Evolutionary conservation across 2,888 invertebrate genomes (phyloP).

Genomic region (Prosapia bicincta): DNA sequence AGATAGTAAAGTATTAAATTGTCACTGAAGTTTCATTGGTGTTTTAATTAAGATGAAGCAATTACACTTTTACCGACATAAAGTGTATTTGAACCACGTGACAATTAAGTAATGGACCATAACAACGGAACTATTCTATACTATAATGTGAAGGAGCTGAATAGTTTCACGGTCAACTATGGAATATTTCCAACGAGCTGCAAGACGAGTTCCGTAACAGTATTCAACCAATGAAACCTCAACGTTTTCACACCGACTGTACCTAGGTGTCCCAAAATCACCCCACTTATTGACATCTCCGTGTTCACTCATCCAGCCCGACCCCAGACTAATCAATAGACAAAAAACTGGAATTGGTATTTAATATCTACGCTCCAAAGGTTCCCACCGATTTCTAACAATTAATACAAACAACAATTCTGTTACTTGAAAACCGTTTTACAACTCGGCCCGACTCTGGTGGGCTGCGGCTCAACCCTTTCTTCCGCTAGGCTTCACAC

Average conservation of each 20-base stretch:
- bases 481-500: background rate
- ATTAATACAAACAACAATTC: constrained; percentile 20
- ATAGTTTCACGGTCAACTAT: too few species aligned
- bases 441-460: background rate
- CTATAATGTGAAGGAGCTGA: too few species aligned
- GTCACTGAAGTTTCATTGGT: too few species aligned
- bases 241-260: background rate
- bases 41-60: too few species aligned
- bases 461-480: background rate
- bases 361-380: constrained; percentile 20
- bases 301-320: constrained; percentile 11
- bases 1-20: too few species aligned
- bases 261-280: constrained; percentile 2
- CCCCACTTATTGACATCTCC: constrained; percentile 22
- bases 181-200: too few species aligned
- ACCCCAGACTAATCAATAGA: constrained; percentile 21
- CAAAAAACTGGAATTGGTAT: constrained; percentile 27
- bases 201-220: too few species aligned
- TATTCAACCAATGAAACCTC: too few species aligned
- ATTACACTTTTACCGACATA: too few species aligned
- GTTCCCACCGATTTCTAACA: constrained; percentile 18
- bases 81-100: too few species aligned
- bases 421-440: background rate
- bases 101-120: too few species aligned
- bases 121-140: too few species aligned